These are phyloP conservation scores for Drosophila rufa DNA, from an alignment of 1,140 invertebrate species.

Conservation along the genomic window DNA sequence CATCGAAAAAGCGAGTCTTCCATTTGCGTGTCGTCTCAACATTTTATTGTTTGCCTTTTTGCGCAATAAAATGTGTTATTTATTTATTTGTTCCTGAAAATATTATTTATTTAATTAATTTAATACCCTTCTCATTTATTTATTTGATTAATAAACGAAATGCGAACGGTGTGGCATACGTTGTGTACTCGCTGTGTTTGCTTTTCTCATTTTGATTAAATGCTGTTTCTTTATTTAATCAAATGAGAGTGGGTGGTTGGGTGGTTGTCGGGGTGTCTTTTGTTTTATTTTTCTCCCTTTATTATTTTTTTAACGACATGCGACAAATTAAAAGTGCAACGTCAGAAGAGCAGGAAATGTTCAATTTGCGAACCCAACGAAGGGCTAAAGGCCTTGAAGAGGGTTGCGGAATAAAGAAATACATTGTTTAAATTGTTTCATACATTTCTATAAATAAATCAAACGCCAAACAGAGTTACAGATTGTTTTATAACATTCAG, in stretches of 20 bases:
- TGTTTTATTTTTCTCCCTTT: background rate
- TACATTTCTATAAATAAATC: background rate
- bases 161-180: conserved; percentile 33
- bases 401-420: background rate
- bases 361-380: conserved; percentile 4
- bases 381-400: conserved; percentile 28
- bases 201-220: conserved; percentile 74
- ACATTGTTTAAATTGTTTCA: background rate
- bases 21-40: conserved; percentile 51
- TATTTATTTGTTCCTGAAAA: conserved; percentile 66
- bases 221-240: conserved; percentile 79
- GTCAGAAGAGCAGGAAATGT: conserved; percentile 31
- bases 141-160: conserved; percentile 56
- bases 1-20: conserved; percentile 46
- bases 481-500: conserved; percentile 13
- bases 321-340: conserved; percentile 67
- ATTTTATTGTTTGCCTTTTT: conserved; percentile 47
- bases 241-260: conserved; percentile 59
- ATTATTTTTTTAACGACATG: conserved; percentile 24
- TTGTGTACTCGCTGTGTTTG: conserved; percentile 47
- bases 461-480: background rate
- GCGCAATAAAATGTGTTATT: conserved; percentile 73
- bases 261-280: conserved; percentile 6
- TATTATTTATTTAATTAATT: conserved; percentile 77
- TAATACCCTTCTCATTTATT: conserved; percentile 61